These are phyloP conservation scores for Esox lucius DNA, from an alignment of 2,797 vertebrate species.

Conservation along the genomic window DNA sequence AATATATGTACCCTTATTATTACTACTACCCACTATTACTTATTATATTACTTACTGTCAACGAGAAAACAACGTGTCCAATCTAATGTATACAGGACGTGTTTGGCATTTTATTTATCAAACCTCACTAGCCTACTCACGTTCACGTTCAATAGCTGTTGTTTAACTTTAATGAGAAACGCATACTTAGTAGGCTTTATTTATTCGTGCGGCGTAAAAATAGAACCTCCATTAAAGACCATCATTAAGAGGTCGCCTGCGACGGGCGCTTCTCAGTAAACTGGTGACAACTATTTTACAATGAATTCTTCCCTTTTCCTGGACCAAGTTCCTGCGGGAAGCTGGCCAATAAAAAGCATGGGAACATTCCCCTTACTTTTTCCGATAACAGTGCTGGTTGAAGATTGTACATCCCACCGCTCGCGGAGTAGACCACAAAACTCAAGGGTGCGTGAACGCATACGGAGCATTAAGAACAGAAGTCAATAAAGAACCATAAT, in stretches of 20 bases:
- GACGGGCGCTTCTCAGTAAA: slow-evolving; percentile 7
- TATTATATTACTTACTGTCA: background rate
- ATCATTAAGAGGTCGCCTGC: background rate
- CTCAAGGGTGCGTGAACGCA: background rate
- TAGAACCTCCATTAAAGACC: background rate
- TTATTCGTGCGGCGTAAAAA: background rate
- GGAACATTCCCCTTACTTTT: slow-evolving; percentile 74
- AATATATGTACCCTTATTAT: background rate
- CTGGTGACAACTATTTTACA: slow-evolving; percentile 47
- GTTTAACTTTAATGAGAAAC: background rate
- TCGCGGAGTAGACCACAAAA: background rate
- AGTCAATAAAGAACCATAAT: slow-evolving; percentile 15
- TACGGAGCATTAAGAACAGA: background rate
- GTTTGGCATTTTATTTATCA: background rate
- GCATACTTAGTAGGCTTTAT: too few species aligned
- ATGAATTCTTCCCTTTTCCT: slow-evolving; percentile 76
- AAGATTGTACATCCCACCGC: slow-evolving; percentile 33
- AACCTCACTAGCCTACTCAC: background rate
- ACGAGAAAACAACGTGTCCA: background rate
- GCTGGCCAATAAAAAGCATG: slow-evolving; percentile 60
- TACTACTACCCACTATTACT: background rate
- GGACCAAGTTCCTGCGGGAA: slow-evolving; percentile 76
- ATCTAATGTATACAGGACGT: background rate
- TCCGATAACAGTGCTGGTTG: slow-evolving; percentile 60
- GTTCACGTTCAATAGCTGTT: background rate